Evolutionary conservation across 2,113 vertebrate species (phyloP).

Genomic region (Guaruba guarouba): DNA sequence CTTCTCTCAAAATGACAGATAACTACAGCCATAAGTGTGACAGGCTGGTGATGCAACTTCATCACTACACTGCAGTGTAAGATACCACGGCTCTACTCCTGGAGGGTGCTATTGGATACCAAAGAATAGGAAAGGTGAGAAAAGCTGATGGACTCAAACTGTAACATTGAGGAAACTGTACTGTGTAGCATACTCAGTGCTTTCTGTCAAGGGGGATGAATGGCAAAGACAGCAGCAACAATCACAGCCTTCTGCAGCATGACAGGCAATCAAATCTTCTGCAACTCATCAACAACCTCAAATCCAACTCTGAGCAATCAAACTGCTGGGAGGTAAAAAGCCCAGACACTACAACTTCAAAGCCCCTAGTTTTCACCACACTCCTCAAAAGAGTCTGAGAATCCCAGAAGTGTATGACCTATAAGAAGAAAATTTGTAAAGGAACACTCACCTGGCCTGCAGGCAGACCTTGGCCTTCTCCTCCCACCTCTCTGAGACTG

Average conservation of each 20-base stretch:
- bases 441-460: constrained; percentile 87
- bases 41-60: background rate
- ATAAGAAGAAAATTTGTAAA: background rate
- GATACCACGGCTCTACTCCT: background rate
- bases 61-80: background rate
- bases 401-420: accelerated
- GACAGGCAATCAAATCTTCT: background rate
- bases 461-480: constrained; percentile 94
- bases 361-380: background rate
- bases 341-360: background rate
- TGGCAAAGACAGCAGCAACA: background rate
- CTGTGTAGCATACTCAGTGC: accelerated
- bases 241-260: background rate
- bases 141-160: background rate
- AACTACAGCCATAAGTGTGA: background rate
- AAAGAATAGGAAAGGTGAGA: background rate
- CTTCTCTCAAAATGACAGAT: background rate
- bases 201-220: background rate
- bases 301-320: background rate
- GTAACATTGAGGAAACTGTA: background rate
- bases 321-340: background rate
- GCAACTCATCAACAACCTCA: background rate
- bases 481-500: constrained; percentile 96
- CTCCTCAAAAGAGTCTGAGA: background rate
- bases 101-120: background rate